Evolutionary conservation across 1,140 invertebrate species (phyloP).

Genomic region (Planococcus citri): DNA sequence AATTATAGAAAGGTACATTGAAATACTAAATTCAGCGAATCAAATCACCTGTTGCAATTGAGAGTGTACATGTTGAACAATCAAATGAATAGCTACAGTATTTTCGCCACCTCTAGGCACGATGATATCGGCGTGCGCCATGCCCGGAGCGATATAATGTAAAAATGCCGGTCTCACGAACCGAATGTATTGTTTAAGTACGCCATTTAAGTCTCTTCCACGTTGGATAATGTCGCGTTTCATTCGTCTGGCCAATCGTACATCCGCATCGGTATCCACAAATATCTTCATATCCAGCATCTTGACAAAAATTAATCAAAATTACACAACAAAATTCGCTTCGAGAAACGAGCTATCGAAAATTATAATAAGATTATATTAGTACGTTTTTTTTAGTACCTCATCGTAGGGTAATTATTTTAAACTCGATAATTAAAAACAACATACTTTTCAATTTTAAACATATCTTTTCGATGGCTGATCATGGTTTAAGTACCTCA

Average conservation of each 20-base stretch:
- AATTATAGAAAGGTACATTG: too few species aligned
- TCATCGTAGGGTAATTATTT: too few species aligned
- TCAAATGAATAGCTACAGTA: slow-evolving; percentile 89
- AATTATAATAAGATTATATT: too few species aligned
- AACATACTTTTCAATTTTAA: too few species aligned
- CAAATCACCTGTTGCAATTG: slow-evolving; percentile 71
- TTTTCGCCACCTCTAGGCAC: slow-evolving; percentile 91
- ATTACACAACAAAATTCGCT: neutral
- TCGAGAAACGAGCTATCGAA: neutral
- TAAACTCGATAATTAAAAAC: too few species aligned
- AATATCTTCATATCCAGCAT: slow-evolving; percentile 94
- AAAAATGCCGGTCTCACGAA: slow-evolving; percentile 97
- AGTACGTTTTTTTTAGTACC: too few species aligned
- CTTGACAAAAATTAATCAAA: slow-evolving; percentile 33
- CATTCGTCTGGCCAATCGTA: slow-evolving; percentile 80
- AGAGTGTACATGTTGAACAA: slow-evolving; percentile 94
- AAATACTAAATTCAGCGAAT: too few species aligned
- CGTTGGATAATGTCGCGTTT: slow-evolving; percentile 86
- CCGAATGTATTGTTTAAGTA: slow-evolving; percentile 88
- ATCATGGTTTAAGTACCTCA: too few species aligned
- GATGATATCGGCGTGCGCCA: slow-evolving; percentile 82
- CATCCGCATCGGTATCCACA: slow-evolving; percentile 94
- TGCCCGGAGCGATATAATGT: slow-evolving; percentile 92
- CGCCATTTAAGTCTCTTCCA: slow-evolving; percentile 87
- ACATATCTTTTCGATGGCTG: too few species aligned